Percentiles rank a stretch among this genome's conserved stretches.
Evolutionary conservation across 2,113 vertebrate genomes (phyloP).

Genomic region (Grallaria varia): DNA sequence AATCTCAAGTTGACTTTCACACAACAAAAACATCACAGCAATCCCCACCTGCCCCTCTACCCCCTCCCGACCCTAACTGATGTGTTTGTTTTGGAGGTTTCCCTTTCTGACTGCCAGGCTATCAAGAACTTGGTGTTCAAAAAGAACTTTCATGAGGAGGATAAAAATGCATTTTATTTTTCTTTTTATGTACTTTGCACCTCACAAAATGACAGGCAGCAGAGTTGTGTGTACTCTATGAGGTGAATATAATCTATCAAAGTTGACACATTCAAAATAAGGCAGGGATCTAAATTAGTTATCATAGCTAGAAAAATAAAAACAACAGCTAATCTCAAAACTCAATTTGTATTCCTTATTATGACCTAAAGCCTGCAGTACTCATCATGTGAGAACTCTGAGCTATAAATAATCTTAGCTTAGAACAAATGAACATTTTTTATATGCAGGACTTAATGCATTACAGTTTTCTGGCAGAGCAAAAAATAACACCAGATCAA

Average conservation of each 20-base stretch:
- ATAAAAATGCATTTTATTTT: background rate
- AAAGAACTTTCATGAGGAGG: background rate
- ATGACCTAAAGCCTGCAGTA: slow-evolving; percentile 5
- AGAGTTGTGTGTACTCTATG: background rate
- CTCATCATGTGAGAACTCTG: slow-evolving; percentile 1
- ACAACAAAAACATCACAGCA: background rate
- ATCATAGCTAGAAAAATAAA: slow-evolving; percentile 6
- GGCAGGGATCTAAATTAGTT: background rate
- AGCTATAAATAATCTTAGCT: slow-evolving; percentile 55
- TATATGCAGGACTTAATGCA: background rate
- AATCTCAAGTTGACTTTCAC: background rate
- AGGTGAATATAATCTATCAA: background rate
- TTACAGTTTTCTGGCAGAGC: slow-evolving; percentile 44
- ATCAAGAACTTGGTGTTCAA: background rate
- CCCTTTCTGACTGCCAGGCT: background rate
- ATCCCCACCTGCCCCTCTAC: background rate
- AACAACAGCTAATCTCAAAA: background rate
- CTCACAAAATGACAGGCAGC: background rate
- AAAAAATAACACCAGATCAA: slow-evolving; percentile 29
- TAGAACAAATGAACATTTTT: slow-evolving; percentile 39
- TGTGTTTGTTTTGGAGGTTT: background rate
- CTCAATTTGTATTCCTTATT: background rate
- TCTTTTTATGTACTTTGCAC: background rate
- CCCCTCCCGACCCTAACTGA: rapidly evolving
- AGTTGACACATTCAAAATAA: background rate